Conservation (phyloP, 2,797 vertebrate genomes). For the Danionella dracula region DNA sequence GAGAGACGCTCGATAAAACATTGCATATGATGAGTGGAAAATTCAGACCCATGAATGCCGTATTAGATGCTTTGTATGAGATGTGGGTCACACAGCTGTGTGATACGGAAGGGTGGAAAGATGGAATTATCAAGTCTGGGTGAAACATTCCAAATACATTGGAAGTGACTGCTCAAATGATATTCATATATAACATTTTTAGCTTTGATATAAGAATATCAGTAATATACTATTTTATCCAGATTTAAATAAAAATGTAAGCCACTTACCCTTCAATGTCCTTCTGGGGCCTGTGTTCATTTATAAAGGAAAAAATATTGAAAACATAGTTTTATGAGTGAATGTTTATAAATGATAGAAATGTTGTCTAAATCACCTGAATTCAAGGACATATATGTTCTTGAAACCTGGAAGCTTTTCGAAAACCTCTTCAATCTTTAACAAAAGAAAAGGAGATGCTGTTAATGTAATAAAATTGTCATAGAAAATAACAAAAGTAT, state of each 20-base stretch:
- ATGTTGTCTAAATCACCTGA: too few species aligned
- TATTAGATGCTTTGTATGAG: slow-evolving; percentile 38
- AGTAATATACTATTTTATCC: slow-evolving; percentile 17
- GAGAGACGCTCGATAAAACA: background rate
- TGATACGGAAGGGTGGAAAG: slow-evolving; percentile 30
- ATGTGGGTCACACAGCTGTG: slow-evolving; percentile 31
- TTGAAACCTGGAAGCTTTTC: slow-evolving; percentile 82
- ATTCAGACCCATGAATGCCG: slow-evolving; percentile 35
- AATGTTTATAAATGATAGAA: too few species aligned
- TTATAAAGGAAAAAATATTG: slow-evolving; percentile 13
- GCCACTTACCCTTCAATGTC: slow-evolving; percentile 77
- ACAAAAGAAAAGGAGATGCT: background rate
- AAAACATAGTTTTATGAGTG: too few species aligned
- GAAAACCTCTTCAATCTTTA: slow-evolving; percentile 79
- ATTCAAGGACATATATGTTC: slow-evolving; percentile 73
- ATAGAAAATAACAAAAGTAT: background rate
- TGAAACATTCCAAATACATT: slow-evolving; percentile 30
- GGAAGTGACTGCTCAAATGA: slow-evolving; percentile 2
- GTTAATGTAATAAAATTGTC: background rate
- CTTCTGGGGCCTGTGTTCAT: slow-evolving; percentile 71
- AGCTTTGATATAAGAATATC: slow-evolving; percentile 4
- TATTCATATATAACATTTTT: slow-evolving; percentile 28
- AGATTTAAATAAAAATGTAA: slow-evolving; percentile 11
- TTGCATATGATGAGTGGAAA: slow-evolving; percentile 14
- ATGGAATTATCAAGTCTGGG: slow-evolving; percentile 39